A percentile compares a stretch with the other conserved stretches of the same genome.
Conservation (phyloP, 2,113 vertebrate genomes). For the Heliornis fulica region DNA sequence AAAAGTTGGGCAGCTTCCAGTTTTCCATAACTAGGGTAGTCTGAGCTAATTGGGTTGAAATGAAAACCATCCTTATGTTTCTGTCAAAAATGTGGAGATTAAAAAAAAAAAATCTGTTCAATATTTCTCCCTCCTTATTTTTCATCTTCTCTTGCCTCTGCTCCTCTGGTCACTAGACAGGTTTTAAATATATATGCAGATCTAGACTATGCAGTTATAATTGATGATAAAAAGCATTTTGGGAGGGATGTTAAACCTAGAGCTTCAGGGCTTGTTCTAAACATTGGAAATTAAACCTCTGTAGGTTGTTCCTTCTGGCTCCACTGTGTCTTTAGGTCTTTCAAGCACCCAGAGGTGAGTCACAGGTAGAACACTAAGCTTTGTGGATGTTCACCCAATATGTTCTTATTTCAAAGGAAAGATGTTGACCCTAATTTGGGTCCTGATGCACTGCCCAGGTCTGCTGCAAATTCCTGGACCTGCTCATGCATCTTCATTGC, state of each 20-base stretch:
- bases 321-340: background rate
- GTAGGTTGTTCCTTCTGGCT: background rate
- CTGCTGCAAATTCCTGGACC: background rate
- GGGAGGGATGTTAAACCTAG: background rate
- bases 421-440: background rate
- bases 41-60: conserved; percentile 10
- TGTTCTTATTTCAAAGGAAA: background rate
- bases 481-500: background rate
- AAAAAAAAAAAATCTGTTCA: background rate
- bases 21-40: background rate
- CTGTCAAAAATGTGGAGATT: background rate
- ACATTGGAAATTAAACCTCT: background rate
- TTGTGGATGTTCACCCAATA: background rate
- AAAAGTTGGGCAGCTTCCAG: background rate
- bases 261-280: background rate
- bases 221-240: background rate
- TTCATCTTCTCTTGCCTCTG: background rate
- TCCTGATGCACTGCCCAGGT: background rate
- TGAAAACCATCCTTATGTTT: background rate
- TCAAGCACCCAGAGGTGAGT: background rate
- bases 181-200: background rate
- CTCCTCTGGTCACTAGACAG: background rate
- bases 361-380: background rate
- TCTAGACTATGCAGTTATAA: background rate
- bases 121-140: background rate